Evolutionary conservation across 1,140 invertebrate species (phyloP).

Genomic region (Ridgeia piscesae): DNA sequence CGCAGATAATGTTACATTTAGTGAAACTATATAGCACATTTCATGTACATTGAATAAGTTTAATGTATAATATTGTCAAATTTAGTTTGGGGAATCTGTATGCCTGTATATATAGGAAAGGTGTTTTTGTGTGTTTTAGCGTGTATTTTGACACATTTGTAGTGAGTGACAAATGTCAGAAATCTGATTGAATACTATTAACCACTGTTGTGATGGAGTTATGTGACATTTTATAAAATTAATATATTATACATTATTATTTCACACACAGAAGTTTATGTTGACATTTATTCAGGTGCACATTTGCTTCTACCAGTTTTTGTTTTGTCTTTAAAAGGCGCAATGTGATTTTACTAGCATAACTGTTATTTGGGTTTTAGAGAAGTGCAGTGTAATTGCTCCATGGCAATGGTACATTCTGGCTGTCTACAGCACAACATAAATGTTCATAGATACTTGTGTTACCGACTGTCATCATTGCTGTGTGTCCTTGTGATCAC

Average conservation of each 20-base stretch:
- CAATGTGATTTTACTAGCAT: not conserved
- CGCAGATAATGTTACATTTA: no score
- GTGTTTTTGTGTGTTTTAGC: not conserved
- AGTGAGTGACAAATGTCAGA: not conserved
- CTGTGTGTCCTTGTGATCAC: no score
- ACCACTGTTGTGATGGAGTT: not conserved
- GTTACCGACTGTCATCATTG: no score
- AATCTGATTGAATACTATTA: not conserved
- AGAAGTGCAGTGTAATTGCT: no score
- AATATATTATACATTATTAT: conserved; percentile 7
- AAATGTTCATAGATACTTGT: no score
- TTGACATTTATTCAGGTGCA: not conserved
- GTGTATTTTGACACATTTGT: not conserved
- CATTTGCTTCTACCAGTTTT: not conserved
- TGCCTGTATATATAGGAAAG: not conserved
- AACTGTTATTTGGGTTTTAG: not conserved
- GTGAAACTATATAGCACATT: no score
- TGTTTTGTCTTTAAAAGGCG: not conserved
- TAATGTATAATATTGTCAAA: not conserved
- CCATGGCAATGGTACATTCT: no score
- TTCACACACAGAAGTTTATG: not conserved
- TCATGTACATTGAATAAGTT: not conserved
- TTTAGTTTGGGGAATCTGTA: not conserved
- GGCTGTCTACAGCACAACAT: no score
- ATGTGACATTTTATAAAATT: conserved; percentile 10